These are phyloP conservation scores for Echinometra lucunter DNA, from an alignment of 53 echinoderm and acorn worm species.

Conservation along the genomic window DNA sequence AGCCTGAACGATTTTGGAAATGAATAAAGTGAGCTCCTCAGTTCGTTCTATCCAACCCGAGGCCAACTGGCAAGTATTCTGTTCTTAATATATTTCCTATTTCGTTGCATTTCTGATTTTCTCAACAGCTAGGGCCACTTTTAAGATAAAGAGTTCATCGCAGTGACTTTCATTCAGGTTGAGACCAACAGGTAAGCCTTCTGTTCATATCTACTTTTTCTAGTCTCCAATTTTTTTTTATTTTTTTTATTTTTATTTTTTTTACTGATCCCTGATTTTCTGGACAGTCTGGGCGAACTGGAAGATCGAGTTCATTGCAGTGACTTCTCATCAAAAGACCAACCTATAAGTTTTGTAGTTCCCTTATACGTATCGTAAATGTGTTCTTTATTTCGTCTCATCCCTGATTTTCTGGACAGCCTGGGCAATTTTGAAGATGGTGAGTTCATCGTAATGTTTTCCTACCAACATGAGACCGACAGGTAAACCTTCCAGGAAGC, in stretches of 20 bases:
- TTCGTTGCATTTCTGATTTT: no score
- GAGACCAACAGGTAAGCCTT: not conserved
- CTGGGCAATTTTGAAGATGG: conserved; percentile 70
- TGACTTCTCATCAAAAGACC: conserved; percentile 71
- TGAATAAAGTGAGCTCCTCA: conserved; percentile 69
- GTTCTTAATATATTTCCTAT: not conserved
- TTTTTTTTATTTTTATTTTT: no score
- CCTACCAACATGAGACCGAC: conserved; percentile 77
- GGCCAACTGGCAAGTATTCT: conserved; percentile 47
- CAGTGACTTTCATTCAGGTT: not conserved
- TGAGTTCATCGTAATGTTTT: conserved; percentile 68
- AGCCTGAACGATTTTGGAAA: conserved; percentile 69
- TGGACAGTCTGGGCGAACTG: conserved; percentile 70
- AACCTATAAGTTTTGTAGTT: conserved; percentile 8
- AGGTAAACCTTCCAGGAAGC: conserved; percentile 63
- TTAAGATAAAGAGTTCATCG: no score
- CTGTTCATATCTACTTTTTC: no score
- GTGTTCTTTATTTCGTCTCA: conserved; percentile 4
- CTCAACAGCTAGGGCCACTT: no score
- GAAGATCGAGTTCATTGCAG: conserved; percentile 70
- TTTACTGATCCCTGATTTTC: conserved; percentile 45
- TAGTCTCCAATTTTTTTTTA: no score
- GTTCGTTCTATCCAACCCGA: conserved; percentile 65
- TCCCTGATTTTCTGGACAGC: conserved; percentile 67
- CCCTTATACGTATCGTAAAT: no score